phyloP scores from a whole-genome alignment of 37 sponge, comb jelly and placozoan genomes.

The Halichondria panicea region DNA sequence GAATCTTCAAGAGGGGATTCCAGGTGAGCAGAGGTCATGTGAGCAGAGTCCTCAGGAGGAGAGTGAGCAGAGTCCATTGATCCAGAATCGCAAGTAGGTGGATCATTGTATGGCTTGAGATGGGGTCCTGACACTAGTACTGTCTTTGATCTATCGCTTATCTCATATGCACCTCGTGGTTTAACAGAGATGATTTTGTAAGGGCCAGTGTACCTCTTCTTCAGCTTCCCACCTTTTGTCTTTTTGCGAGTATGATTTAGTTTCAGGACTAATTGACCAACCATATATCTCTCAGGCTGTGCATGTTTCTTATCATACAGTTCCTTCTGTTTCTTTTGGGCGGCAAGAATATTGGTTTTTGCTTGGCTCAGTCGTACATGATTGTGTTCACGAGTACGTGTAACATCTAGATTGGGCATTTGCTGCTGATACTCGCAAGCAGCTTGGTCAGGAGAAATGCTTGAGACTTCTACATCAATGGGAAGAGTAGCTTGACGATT shows the following conservation, averaged over 20 bases:
- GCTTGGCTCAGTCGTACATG: constrained; percentile 37
- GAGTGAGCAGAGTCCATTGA: too few relatives aligned
- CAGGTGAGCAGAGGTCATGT: too few relatives aligned
- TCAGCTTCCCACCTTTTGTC: constrained; percentile 64
- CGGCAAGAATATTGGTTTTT: constrained; percentile 64
- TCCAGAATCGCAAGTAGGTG: too few relatives aligned
- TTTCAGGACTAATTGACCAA: constrained; percentile 51
- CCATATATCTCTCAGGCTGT: constrained; percentile 30
- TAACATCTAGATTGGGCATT: constrained; percentile 4
- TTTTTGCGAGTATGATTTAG: constrained; percentile 70
- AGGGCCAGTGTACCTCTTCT: constrained; percentile 38
- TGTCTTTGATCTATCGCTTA: too few relatives aligned
- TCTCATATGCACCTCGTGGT: too few relatives aligned
- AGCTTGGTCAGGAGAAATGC: constrained; percentile 17
- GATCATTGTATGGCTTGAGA: too few relatives aligned
- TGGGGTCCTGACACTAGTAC: too few relatives aligned
- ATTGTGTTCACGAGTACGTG: neutral
- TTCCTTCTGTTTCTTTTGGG: constrained; percentile 71
- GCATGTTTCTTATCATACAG: constrained; percentile 67
- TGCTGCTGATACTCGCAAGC: constrained; percentile 4
- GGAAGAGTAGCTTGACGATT: constrained; percentile 55
- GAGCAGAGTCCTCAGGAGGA: too few relatives aligned
- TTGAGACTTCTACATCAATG: constrained; percentile 47
- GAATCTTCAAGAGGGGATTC: too few relatives aligned
- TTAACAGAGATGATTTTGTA: too few relatives aligned